Evolutionary conservation across 2,888 invertebrate genomes (phyloP).

Genomic region (Drosophila demipolita): DNA sequence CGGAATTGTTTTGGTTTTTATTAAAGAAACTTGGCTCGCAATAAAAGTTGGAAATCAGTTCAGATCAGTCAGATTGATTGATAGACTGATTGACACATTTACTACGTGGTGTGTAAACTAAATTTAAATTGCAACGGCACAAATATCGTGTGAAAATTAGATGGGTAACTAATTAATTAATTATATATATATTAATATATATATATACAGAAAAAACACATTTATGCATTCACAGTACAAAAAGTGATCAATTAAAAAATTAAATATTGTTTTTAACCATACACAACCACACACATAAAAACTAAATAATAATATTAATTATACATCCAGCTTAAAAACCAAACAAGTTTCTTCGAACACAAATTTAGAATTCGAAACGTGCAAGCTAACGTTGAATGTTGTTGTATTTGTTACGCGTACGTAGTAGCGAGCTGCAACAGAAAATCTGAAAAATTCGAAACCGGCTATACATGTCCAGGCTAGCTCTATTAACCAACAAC

Average conservation of each 20-base stretch:
- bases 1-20: constrained; percentile 74
- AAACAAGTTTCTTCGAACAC: neutral
- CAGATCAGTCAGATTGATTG: constrained; percentile 39
- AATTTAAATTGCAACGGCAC: constrained; percentile 50
- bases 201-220: constrained; percentile 36
- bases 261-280: neutral
- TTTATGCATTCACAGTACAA: constrained; percentile 28
- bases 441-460: neutral
- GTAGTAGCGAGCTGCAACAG: neutral
- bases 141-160: constrained; percentile 41
- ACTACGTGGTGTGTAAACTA: constrained; percentile 23
- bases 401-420: neutral
- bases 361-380: neutral
- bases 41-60: constrained; percentile 39
- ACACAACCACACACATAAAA: neutral
- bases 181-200: constrained; percentile 4
- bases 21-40: constrained; percentile 39
- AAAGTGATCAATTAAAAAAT: constrained; percentile 18
- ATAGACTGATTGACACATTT: constrained; percentile 30
- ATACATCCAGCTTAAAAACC: neutral
- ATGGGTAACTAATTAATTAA: constrained; percentile 17
- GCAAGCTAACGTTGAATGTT: neutral
- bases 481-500: neutral
- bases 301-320: neutral
- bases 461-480: neutral